Percentiles rank a stretch among this genome's conserved stretches.
Conservation (phyloP, 2,113 vertebrate genomes). For the Alethe castanea region DNA sequence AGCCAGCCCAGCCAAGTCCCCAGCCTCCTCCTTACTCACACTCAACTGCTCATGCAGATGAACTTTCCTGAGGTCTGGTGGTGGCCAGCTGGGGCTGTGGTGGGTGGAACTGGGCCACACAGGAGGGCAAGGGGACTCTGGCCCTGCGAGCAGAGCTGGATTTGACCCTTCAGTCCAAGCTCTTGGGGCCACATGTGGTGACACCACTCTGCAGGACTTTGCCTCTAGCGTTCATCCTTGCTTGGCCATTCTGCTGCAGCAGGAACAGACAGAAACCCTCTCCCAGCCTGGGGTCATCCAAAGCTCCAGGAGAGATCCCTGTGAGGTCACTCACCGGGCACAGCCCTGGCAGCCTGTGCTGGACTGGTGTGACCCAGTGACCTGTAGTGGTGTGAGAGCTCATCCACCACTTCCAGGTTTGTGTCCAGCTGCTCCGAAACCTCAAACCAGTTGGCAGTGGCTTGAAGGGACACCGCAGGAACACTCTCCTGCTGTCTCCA, state of each 20-base stretch:
- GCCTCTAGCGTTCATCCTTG: rapidly evolving
- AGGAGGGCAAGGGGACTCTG: rapidly evolving
- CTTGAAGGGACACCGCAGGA: rapidly evolving
- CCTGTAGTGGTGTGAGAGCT: rapidly evolving
- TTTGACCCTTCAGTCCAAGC: neutral
- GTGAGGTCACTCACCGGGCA: rapidly evolving
- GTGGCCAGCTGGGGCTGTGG: neutral
- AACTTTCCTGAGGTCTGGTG: neutral
- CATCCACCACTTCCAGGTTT: neutral
- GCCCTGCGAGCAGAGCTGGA: neutral
- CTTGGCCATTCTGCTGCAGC: neutral
- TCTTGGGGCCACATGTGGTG: rapidly evolving
- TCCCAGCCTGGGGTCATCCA: rapidly evolving
- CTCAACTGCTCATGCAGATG: neutral
- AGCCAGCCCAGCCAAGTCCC: neutral
- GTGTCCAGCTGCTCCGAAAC: neutral
- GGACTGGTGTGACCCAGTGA: rapidly evolving
- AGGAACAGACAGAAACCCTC: neutral
- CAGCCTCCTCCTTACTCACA: neutral
- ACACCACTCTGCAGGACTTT: neutral
- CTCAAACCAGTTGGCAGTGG: neutral
- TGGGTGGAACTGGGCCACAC: neutral
- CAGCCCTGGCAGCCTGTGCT: neutral
- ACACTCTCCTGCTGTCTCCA: neutral
- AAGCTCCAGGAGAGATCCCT: neutral